phyloP scores from a whole-genome alignment of 1,140 invertebrate genomes.

The Zaprionus vittiger region DNA sequence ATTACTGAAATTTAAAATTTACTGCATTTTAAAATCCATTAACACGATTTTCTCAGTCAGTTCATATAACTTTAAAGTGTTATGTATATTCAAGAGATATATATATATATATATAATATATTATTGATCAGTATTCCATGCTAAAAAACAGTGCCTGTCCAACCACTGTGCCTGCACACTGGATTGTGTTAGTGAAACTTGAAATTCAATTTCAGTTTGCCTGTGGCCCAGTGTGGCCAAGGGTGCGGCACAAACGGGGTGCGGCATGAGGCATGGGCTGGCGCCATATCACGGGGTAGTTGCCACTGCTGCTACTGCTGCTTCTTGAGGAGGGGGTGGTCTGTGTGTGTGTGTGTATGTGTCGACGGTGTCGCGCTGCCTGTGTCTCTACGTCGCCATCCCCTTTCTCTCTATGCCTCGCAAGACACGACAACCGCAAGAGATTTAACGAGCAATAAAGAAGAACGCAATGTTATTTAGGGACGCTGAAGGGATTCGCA shows the following conservation, averaged over 20 bases:
- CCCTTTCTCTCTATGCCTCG: background rate
- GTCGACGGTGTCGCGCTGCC: background rate
- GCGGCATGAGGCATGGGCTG: background rate
- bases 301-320: background rate
- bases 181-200: slow-evolving; percentile 31
- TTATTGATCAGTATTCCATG: no score
- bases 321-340: background rate
- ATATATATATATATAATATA: no score
- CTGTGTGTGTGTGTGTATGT: background rate
- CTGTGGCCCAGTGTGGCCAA: slow-evolving; percentile 15
- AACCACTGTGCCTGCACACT: slow-evolving; percentile 10
- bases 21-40: no score
- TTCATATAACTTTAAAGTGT: no score
- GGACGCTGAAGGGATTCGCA: slow-evolving; percentile 71
- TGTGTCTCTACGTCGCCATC: background rate
- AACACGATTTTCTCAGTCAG: no score
- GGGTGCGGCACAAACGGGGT: slow-evolving; percentile 17
- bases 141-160: no score
- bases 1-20: no score
- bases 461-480: slow-evolving; percentile 81
- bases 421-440: slow-evolving; percentile 79
- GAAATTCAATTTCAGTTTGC: slow-evolving; percentile 29
- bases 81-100: no score
- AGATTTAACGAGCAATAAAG: slow-evolving; percentile 83
- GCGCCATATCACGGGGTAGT: background rate